Conservation (phyloP, 2,797 vertebrate genomes). For the Microcaecilia unicolor region DNA sequence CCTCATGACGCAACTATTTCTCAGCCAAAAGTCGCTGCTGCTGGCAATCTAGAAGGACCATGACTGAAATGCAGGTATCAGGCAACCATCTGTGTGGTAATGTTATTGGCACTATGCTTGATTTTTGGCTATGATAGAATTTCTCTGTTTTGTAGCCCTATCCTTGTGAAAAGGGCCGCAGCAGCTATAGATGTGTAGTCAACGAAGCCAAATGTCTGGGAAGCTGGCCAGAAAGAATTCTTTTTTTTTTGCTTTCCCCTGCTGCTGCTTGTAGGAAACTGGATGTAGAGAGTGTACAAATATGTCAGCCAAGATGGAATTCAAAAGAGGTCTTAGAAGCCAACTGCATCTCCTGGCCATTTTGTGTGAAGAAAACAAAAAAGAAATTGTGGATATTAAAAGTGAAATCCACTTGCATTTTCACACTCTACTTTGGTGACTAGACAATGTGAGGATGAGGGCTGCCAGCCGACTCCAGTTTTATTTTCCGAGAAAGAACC, state of each 20-base stretch:
- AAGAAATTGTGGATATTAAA: no score
- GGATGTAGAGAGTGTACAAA: slow-evolving; percentile 15
- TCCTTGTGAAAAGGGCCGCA: slow-evolving; percentile 13
- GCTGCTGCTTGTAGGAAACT: slow-evolving; percentile 31
- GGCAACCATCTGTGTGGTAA: no score
- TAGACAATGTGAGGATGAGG: no score
- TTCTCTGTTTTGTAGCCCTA: slow-evolving; percentile 8
- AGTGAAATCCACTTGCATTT: no score
- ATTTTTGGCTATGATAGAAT: slow-evolving; percentile 2
- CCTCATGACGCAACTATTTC: no score
- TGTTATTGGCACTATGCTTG: fast-evolving
- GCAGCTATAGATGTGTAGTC: no score
- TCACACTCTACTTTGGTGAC: no score
- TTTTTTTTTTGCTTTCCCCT: slow-evolving; percentile 33
- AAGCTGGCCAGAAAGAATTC: slow-evolving; percentile 25
- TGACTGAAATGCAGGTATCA: no score
- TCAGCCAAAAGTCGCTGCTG: no score
- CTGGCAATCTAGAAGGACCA: no score
- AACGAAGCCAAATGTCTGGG: slow-evolving; percentile 20
- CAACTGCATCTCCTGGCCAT: slow-evolving; percentile 2
- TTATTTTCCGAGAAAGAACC: no score
- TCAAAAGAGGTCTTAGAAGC: slow-evolving; percentile 15
- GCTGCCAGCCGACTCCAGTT: no score
- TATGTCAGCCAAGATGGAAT: slow-evolving; percentile 11
- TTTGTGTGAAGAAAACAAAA: slow-evolving; percentile 10